Conservation (phyloP, 2,797 vertebrate species). For the Coregonus suidteri region DNA sequence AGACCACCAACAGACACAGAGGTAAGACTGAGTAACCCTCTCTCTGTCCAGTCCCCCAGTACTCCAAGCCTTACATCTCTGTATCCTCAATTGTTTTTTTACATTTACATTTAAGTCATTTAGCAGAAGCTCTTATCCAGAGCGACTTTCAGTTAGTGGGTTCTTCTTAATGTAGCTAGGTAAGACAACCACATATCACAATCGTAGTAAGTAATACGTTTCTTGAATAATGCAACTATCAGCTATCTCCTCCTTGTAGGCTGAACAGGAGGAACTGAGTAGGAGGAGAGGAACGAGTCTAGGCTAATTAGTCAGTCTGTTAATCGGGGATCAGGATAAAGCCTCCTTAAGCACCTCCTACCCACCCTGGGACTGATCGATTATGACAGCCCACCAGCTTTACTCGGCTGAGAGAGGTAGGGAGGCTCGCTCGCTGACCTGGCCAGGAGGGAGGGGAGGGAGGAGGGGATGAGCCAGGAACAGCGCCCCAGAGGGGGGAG, state of each 20-base stretch:
- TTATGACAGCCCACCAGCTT: constrained; percentile 80
- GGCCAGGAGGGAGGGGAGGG: constrained; percentile 50
- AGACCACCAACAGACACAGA: constrained; percentile 98
- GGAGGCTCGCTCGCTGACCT: constrained; percentile 59
- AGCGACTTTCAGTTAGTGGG: no score
- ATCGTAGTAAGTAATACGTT: no score
- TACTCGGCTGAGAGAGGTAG: constrained; percentile 57
- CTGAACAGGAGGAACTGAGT: constrained; percentile 46
- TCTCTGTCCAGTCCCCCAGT: background rate
- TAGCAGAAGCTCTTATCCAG: no score
- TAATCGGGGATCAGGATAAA: constrained; percentile 83
- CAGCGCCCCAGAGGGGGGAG: constrained; percentile 40
- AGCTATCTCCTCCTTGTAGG: constrained; percentile 51
- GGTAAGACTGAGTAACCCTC: constrained; percentile 73
- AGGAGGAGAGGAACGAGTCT: constrained; percentile 69
- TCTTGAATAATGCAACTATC: no score
- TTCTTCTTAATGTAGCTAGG: no score
- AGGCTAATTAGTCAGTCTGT: constrained; percentile 78
- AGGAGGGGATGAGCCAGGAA: constrained; percentile 56
- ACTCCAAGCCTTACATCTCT: background rate
- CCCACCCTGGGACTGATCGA: constrained; percentile 77
- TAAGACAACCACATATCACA: no score
- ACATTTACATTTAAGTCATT: no score
- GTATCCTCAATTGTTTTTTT: background rate
- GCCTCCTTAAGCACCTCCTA: constrained; percentile 76